Evolutionary conservation across 2,113 vertebrate species (phyloP), one percentile per base, ranked within the genome.

Genomic region (Bubo blakistoni): DNA sequence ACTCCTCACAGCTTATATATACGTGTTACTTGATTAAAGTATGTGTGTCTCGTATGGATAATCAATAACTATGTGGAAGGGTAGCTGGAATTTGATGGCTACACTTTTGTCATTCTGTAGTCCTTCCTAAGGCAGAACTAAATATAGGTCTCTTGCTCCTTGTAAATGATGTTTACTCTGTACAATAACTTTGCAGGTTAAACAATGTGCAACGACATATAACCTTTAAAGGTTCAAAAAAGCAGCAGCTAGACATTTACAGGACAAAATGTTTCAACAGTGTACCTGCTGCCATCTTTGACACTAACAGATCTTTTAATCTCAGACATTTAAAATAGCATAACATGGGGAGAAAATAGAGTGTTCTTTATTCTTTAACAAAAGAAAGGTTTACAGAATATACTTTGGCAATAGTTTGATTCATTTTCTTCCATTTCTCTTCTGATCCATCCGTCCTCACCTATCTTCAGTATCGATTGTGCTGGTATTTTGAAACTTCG

Each of bases 401-500:
- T 73, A 11, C 16, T 44, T 86, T 55, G 44, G 36, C 63, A 80
- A 22, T 55, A 90, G 42, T 44, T 96, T 76, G 47, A 83, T 63
- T 88, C 5, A 47, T 92, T 90, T 94, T 83, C 51, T 82, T 96
- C 36, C 40, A n/a, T 92, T 81, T 92, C 78, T 95, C 11, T 66
- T 84, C 73, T 85, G 51, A 42, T 86, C 71, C 74, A 40, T 95
- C 67, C 19, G 4, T 83, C 85, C 72, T 87, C 67, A n/a, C 40
- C 42, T 70, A 7, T 79, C 85, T 72, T 73, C 97, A 99, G 99
- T 95, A 99, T 99, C 42, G 99, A 99, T 96, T 99, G 99, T 96
- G 99, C 99, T 63, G 99, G 99, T 93, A 99, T 99, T 98, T 98
- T 99, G 90, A 99, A 99, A 95, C 98, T 99, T 81, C 99, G 99